Evolutionary conservation across 2,113 vertebrate genomes (phyloP).

Genomic region (Anolis carolinensis): DNA sequence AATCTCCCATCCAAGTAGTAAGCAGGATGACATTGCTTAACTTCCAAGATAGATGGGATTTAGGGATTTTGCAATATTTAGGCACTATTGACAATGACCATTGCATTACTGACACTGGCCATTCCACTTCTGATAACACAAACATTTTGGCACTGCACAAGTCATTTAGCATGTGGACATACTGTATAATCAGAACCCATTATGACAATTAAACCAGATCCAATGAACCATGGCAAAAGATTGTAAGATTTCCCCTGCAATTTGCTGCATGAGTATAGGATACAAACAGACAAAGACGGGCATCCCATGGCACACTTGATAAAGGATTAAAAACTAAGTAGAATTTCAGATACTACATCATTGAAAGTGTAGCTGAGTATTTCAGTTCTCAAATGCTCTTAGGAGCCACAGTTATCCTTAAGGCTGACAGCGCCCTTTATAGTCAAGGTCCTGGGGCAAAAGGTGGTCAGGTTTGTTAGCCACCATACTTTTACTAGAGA

Average conservation of each 20-base stretch:
- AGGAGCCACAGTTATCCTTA: neutral
- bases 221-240: too few species aligned
- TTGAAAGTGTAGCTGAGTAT: neutral
- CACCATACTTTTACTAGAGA: neutral
- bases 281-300: neutral
- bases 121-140: too few species aligned
- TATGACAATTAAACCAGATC: too few species aligned
- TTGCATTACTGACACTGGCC: too few species aligned
- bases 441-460: neutral
- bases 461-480: neutral
- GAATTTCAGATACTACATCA: neutral
- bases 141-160: too few species aligned
- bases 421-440: neutral
- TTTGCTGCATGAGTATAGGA: neutral
- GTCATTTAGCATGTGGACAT: too few species aligned
- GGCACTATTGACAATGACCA: too few species aligned
- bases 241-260: neutral
- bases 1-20: too few species aligned
- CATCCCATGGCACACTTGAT: neutral
- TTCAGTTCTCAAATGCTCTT: neutral
- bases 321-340: neutral
- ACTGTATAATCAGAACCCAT: too few species aligned
- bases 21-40: too few species aligned
- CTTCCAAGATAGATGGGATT: too few species aligned
- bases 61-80: too few species aligned